Percentiles rank a stretch among this genome's conserved stretches.
These are phyloP conservation scores for Panzeria rudis DNA, from an alignment of 2,888 invertebrate genomes.

Conservation along the genomic window DNA sequence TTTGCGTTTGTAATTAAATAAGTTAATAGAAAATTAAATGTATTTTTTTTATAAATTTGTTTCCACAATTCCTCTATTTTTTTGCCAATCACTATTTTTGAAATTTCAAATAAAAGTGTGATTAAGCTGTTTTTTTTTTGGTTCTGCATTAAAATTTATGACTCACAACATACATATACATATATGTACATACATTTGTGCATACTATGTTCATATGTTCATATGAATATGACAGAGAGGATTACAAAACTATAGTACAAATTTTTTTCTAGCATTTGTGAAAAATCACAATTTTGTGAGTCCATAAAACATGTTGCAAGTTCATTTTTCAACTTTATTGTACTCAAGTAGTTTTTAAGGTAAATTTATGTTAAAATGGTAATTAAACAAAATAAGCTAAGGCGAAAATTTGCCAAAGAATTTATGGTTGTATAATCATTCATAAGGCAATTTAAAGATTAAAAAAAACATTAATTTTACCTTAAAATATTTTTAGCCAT, in stretches of 20 bases:
- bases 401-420: background rate
- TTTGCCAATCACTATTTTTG: conserved; percentile 8
- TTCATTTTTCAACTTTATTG: background rate
- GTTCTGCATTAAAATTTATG: background rate
- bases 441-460: background rate
- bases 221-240: background rate
- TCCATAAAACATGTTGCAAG: conserved; percentile 37
- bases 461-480: background rate
- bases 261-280: background rate
- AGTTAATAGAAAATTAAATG: conserved; percentile 1
- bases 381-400: background rate
- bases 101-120: conserved; percentile 14
- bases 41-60: conserved; percentile 5
- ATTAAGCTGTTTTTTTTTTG: background rate
- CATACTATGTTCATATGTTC: too few relatives aligned
- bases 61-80: background rate
- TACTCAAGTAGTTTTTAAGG: background rate
- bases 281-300: conserved; percentile 7
- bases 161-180: background rate
- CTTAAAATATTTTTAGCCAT: background rate
- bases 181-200: too few relatives aligned
- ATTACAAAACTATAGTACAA: conserved; percentile 41
- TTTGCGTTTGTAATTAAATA: conserved; percentile 7
- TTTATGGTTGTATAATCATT: background rate
- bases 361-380: conserved; percentile 6